Evolutionary conservation across 2,113 vertebrate genomes (phyloP), one percentile per base, ranked within the genome.

Genomic region (Neomonachus schauinslandi): DNA sequence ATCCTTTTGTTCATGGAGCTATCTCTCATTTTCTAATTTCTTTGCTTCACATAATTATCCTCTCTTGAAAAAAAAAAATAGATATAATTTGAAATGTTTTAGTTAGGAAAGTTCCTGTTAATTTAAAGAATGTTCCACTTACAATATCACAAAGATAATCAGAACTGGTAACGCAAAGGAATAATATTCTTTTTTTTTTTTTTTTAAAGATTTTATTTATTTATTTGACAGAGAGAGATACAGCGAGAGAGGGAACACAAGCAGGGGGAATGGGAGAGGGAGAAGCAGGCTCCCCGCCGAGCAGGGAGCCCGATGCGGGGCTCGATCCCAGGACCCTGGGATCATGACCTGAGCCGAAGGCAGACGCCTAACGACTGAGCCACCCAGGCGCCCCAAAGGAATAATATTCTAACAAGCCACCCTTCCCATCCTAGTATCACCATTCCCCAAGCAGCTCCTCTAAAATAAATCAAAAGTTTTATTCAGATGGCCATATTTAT

Each of bases 401-500:
- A 91, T 74, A 65, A 49, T 22, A 80, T 28, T 85, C 8, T 84
- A 90, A 88, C 18, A 93, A 91, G 42, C 39, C 81, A 92, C 31
- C 4, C 13, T 96, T 77, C n/a, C 19, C 15, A 28, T 96, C 57
- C 80, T 49, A 90, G 80, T 77, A 59, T 49, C 19, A 79, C 33
- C 63, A 94, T 92, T 97, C 65, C 69, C 83, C 36, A 61, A 95
- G 55, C 11, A 96, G 24, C 4, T 87, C 39, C 59, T 85, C 42
- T 22, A 94, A 96, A 97, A 76, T 87, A 71, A 71, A 83, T 63
- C 10, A 67, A 74, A 93, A 94, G 21, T 92, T 71, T 87, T 76
- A 95, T 91, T 86, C 91, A 97, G 51, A 82, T 55, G 42, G n/a
- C 28, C 51, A 31, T 95, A 94, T 91, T 97, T 97, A 94, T 91